Evolutionary conservation across 2,113 vertebrate genomes (phyloP).

Genomic region (Laterallus jamaicensis): DNA sequence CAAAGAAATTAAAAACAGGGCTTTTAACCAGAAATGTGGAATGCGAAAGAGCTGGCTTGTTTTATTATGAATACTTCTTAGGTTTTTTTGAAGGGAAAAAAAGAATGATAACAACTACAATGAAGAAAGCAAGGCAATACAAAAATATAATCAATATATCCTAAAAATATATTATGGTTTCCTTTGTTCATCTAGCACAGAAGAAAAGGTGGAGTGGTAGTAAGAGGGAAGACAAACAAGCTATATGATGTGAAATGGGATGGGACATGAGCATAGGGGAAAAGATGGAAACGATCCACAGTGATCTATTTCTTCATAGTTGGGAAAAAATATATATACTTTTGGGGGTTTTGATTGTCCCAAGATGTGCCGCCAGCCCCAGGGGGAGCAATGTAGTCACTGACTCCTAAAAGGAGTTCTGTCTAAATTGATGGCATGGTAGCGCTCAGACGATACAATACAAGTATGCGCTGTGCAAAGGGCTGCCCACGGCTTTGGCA

Average conservation of each 20-base stretch:
- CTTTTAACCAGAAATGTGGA: slow-evolving; percentile 33
- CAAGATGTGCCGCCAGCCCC: background rate
- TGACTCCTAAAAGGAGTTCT: background rate
- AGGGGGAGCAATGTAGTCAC: background rate
- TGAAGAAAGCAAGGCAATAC: slow-evolving; percentile 1
- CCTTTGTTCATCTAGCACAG: background rate
- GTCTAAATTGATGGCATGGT: slow-evolving; percentile 23
- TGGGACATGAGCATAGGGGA: background rate
- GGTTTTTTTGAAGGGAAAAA: background rate
- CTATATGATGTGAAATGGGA: background rate
- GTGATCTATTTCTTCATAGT: slow-evolving; percentile 16
- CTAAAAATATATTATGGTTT: slow-evolving; percentile 10
- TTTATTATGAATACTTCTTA: slow-evolving; percentile 34
- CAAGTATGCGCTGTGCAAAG: background rate
- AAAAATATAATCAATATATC: background rate
- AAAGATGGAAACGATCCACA: slow-evolving; percentile 40
- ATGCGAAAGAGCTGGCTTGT: background rate
- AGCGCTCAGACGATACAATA: slow-evolving; percentile 21
- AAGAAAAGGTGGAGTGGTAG: background rate
- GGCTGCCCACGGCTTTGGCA: slow-evolving; percentile 50
- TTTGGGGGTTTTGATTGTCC: slow-evolving; percentile 5
- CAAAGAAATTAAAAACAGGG: slow-evolving; percentile 45
- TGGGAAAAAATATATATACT: background rate
- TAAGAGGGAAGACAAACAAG: slow-evolving; percentile 8
- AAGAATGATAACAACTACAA: slow-evolving; percentile 26